Conservation (phyloP, 92 coral and sea anemone genomes). For the Siderastrea radians region DNA sequence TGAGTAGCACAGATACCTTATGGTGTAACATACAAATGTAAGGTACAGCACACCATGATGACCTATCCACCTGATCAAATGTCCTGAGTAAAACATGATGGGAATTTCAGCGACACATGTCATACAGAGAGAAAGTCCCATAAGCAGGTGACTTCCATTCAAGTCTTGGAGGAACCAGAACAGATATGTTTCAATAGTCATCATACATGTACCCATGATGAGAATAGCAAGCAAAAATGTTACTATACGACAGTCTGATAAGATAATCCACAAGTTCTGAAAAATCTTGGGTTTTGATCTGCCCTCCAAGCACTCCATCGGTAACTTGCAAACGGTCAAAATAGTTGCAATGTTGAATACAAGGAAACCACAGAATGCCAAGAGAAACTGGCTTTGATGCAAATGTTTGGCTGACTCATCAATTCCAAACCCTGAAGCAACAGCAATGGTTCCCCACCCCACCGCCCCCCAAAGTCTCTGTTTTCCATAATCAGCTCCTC, state of each 20-base stretch:
- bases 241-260: conserved; percentile 41
- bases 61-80: conserved; percentile 44
- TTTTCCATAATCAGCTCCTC: conserved; percentile 44
- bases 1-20: conserved; percentile 64
- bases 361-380: conserved; percentile 57
- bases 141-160: conserved; percentile 59
- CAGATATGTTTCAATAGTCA: conserved; percentile 29
- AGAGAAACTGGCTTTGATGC: conserved; percentile 37
- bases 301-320: conserved; percentile 42
- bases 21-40: conserved; percentile 50
- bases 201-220: conserved; percentile 58
- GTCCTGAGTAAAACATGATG: conserved; percentile 66
- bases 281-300: conserved; percentile 40
- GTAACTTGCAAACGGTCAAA: conserved; percentile 46
- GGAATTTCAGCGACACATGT: conserved; percentile 65
- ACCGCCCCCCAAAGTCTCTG: conserved; percentile 48
- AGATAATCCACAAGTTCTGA: conserved; percentile 39
- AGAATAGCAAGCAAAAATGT: conserved; percentile 53
- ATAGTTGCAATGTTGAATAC: conserved; percentile 25
- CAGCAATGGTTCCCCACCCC: conserved; percentile 41
- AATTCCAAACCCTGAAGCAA: conserved; percentile 58
- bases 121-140: conserved; percentile 66
- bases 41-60: conserved; percentile 69
- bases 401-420: conserved; percentile 40
- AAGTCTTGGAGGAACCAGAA: conserved; percentile 67